These are phyloP conservation scores for Clamator glandarius DNA, from an alignment of 2,797 vertebrate genomes.

Conservation along the genomic window DNA sequence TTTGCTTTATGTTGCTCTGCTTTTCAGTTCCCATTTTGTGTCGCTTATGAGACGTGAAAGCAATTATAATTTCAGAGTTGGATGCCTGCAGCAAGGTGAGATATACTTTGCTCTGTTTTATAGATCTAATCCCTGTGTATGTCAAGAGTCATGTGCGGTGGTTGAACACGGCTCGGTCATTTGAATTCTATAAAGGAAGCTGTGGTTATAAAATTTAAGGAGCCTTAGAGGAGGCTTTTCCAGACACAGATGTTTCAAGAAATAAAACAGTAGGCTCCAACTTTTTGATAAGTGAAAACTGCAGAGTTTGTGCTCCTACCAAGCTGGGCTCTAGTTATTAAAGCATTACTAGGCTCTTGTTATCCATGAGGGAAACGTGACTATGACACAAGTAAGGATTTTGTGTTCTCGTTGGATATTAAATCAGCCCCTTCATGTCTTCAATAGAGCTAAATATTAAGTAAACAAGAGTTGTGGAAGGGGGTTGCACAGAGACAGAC, in stretches of 20 bases:
- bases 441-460: not conserved
- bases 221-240: not conserved
- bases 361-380: not conserved
- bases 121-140: not conserved
- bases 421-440: not conserved
- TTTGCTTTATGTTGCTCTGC: not conserved
- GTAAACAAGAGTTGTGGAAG: not conserved
- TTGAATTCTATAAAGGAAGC: not conserved
- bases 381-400: not conserved
- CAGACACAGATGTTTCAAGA: not conserved
- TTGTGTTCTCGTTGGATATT: not conserved
- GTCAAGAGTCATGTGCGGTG: not conserved
- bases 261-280: not conserved
- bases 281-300: not conserved
- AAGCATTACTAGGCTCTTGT: not conserved
- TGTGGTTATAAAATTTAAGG: not conserved
- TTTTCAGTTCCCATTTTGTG: not conserved
- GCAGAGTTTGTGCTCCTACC: not conserved
- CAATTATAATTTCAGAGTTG: not conserved
- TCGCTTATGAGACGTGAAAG: not conserved
- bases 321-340: not conserved
- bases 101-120: not conserved
- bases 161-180: not conserved
- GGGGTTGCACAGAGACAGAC: not conserved
- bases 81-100: not conserved